Evolutionary conservation across 2,113 vertebrate species (phyloP), one percentile per base, ranked within the genome.

Genomic region (Chaetorhynchus papuensis): DNA sequence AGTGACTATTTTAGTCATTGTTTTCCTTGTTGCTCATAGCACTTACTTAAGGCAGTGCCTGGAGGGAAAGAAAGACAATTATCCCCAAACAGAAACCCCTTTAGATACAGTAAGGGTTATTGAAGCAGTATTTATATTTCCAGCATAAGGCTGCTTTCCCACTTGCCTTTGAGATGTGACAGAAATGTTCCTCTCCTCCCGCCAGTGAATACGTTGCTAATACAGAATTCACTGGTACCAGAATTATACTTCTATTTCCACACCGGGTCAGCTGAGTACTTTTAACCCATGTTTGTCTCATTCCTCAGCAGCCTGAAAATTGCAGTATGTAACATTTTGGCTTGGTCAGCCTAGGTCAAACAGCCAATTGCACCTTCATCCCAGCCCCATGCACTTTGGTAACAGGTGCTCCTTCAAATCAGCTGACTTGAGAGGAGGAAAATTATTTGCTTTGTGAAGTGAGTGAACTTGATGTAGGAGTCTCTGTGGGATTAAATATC

Each of bases 121-220:
- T 95, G 89, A 84, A 75, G 44, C 76, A 31, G 68, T 78, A 82
- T 96, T 95, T 94, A 1, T 92, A 82, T 87, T 94, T 92, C 94
- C 90, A 94, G 90, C 77, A 82, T 35, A 89, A 74, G 41, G 57
- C 80, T 89, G 72, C 80, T 94, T 96, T 96, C 92, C 86, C 69
- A 31, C 21, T 96, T 94, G 88, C 80, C 88, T 83, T 82, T 4
- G 7, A 94, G 87, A 87, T 89, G 93, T 93, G 93, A 90, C 69
- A 71, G 88, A 93, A 92, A 92, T 81, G 77, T 96, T 95, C 90
- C 96, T 95, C 80, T 96, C 45, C 69, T 95, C 77, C 83, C 30
- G 21, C 83, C 92, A 96, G 65, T 59, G 89, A 80, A 92, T 24
- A 44, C 3, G 2, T 61, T 81, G 77, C 56, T 86, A 94, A 81